Evolutionary conservation across 2,113 vertebrate genomes (phyloP).

Genomic region (Muntiacus reevesi): DNA sequence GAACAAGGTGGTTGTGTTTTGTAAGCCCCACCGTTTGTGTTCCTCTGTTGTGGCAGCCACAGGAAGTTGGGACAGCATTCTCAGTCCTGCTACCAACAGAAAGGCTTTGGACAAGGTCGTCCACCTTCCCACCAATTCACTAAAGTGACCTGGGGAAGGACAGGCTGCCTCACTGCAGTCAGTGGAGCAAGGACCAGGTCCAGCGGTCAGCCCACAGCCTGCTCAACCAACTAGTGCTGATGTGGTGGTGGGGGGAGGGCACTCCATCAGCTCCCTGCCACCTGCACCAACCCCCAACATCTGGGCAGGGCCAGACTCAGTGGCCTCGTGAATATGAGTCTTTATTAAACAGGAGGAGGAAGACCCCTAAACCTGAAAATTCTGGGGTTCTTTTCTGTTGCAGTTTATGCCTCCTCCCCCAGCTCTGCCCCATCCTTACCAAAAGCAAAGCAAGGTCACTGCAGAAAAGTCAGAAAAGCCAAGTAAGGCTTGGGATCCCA

Average conservation of each 20-base stretch:
- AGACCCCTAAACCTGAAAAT: neutral
- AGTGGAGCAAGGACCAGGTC: neutral
- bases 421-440: too few species aligned
- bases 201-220: neutral
- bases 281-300: neutral
- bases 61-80: neutral
- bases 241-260: rapidly evolving
- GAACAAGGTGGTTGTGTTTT: neutral
- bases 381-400: neutral
- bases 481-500: neutral
- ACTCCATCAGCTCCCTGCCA: neutral
- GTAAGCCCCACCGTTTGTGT: too few species aligned
- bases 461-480: neutral
- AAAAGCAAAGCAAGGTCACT: neutral
- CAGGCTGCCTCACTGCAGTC: neutral
- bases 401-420: too few species aligned
- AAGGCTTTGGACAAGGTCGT: neutral
- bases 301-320: neutral
- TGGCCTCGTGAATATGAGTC: neutral
- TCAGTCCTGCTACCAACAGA: too few species aligned
- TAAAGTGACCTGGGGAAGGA: neutral
- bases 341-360: neutral
- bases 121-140: neutral
- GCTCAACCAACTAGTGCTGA: neutral
- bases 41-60: neutral